Evolutionary conservation across 2,888 invertebrate genomes (phyloP), one percentile per base, ranked within the genome.

Genomic region (Shargacucullia verbasci): DNA sequence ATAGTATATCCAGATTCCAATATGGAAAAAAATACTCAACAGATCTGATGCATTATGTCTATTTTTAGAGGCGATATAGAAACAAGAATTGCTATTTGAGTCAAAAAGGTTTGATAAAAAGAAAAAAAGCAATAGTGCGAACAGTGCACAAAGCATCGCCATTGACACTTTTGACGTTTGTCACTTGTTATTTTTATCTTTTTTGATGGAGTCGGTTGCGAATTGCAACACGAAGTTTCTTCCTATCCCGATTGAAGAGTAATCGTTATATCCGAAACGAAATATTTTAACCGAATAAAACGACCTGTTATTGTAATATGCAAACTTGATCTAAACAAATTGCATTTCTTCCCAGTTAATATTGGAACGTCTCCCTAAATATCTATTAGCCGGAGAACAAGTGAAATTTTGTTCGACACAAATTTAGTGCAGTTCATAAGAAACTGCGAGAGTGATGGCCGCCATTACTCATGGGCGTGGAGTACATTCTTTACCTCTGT

Each of bases 341-440:
- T 57, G 48, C 31, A 59, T 57, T 60, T 62, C 56, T 62, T 45
- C 47, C 40, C 53, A 58, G 64, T 9, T 41, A 68, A 64, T 66
- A 67, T 73, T 73, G 69, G 62, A 71, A 60, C 63, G 68, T 70
- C 69, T 66, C 61, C 65, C 66, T 67, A 79, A 79, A 70, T 79
- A 82, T 82, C 79, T 80, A 81, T 84, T 82, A 80, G 75, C 73
- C 12, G 76, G 79, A 78, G 79, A 84, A 84, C 82, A 85, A 90
- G 87, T 86, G 83, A 88, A 89, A 88, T 87, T 88, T 85, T 76
- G 88, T 89, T 89, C 85, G 88, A 87, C 87, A 84, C 76, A 82
- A 85, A 90, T 89, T 86, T 88, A 91, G 83, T 87, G 82, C 83
- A 86, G 87, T 90, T 90, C 89, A 90, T 90, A 89, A 89, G 87